A percentile compares a stretch with the other conserved stretches of the same genome.
phyloP scores from a whole-genome alignment of 2,113 vertebrate species.

The Xyliphius kryptos region DNA sequence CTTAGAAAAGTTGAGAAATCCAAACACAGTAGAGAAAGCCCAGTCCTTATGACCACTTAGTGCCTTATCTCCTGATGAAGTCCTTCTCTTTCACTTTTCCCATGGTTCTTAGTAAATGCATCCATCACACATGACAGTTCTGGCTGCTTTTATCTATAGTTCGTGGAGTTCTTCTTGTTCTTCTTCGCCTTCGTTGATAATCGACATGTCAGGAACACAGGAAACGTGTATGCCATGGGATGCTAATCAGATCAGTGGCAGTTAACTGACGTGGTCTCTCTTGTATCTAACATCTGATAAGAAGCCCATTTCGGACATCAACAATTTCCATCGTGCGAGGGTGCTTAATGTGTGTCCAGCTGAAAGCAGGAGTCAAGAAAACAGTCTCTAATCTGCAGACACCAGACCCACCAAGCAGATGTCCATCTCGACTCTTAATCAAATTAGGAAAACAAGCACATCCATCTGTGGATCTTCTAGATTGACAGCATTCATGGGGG shows the following conservation, averaged over 20 bases:
- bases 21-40: constrained; percentile 62
- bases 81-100: constrained; percentile 54
- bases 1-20: constrained; percentile 53
- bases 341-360: constrained; percentile 51
- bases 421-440: constrained; percentile 39
- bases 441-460: constrained; percentile 20
- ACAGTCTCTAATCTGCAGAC: constrained; percentile 38
- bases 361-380: constrained; percentile 42
- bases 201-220: constrained; percentile 59
- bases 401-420: constrained; percentile 50
- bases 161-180: constrained; percentile 63
- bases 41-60: constrained; percentile 56
- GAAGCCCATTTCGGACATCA: constrained; percentile 63
- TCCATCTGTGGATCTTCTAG: constrained; percentile 28
- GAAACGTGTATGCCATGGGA: constrained; percentile 69
- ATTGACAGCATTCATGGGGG: constrained; percentile 7
- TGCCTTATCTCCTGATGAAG: constrained; percentile 63
- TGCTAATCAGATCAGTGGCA: constrained; percentile 69
- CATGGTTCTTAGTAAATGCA: constrained; percentile 36
- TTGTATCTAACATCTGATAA: constrained; percentile 65
- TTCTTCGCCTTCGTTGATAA: constrained; percentile 67
- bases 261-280: constrained; percentile 35
- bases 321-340: constrained; percentile 63
- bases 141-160: constrained; percentile 45
- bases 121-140: constrained; percentile 11